A percentile compares a stretch with the other conserved stretches of the same genome.
Conservation (phyloP, 2,113 vertebrate species). For the Mugil cephalus region DNA sequence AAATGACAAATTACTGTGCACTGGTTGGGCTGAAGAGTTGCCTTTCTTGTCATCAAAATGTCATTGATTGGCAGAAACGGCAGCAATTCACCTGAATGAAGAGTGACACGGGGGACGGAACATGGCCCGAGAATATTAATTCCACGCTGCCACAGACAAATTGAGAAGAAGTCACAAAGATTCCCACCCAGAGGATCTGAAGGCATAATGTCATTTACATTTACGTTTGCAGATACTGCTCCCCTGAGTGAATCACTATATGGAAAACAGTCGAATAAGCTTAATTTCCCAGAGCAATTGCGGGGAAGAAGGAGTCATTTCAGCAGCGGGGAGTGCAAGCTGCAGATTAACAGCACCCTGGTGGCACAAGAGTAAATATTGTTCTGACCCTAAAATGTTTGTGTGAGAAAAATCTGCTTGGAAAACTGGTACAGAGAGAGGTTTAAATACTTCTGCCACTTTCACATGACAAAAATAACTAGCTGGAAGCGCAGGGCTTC, state of each 20-base stretch:
- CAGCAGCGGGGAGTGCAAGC: slow-evolving; percentile 3
- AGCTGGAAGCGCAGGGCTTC: background rate
- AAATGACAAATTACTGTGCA: slow-evolving; percentile 62
- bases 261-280: slow-evolving; percentile 21
- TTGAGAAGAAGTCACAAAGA: slow-evolving; percentile 20
- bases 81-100: slow-evolving; percentile 56
- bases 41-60: slow-evolving; percentile 70
- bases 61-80: slow-evolving; percentile 65
- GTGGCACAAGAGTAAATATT: slow-evolving; percentile 27
- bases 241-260: slow-evolving; percentile 21
- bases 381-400: slow-evolving; percentile 3
- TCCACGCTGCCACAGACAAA: slow-evolving; percentile 36
- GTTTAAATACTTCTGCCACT: slow-evolving; percentile 17
- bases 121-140: slow-evolving; percentile 47
- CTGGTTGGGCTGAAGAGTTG: slow-evolving; percentile 53
- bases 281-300: slow-evolving; percentile 22
- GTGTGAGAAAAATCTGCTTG: background rate
- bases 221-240: slow-evolving; percentile 21
- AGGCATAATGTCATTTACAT: slow-evolving; percentile 30
- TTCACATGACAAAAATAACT: background rate
- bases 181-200: slow-evolving; percentile 21
- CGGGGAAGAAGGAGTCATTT: slow-evolving; percentile 22
- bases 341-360: slow-evolving; percentile 33
- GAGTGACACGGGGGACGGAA: slow-evolving; percentile 60
- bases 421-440: too few relatives aligned